Conservation (phyloP, 1,140 invertebrate genomes). For the Cyclina sinensis region DNA sequence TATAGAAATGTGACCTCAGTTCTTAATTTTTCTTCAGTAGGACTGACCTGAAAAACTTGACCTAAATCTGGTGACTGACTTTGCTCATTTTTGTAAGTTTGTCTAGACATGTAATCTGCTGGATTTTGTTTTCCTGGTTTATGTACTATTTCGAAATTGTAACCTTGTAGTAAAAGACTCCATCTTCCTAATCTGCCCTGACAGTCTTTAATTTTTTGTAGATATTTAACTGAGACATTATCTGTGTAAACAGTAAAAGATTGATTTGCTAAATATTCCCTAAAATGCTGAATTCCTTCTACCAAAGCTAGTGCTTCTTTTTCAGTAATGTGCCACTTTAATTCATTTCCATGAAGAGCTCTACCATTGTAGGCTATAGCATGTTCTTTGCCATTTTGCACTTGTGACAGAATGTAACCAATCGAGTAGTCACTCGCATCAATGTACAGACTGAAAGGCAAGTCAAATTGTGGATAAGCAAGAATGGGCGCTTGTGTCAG, state of each 20-base stretch:
- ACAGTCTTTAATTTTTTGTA: constrained; percentile 84
- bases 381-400: constrained; percentile 57
- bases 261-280: neutral
- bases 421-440: constrained; percentile 71
- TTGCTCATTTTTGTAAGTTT: neutral
- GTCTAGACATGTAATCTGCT: constrained; percentile 35
- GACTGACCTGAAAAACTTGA: too few species aligned
- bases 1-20: too few species aligned
- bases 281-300: constrained; percentile 16
- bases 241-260: constrained; percentile 34
- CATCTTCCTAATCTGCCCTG: constrained; percentile 81
- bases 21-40: too few species aligned
- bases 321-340: constrained; percentile 4
- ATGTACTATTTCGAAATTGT: constrained; percentile 58
- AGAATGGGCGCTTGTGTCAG: constrained; percentile 14
- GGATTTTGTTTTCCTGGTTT: constrained; percentile 28
- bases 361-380: neutral
- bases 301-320: constrained; percentile 7
- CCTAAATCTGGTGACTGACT: too few species aligned
- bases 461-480: constrained; percentile 14
- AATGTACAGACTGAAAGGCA: constrained; percentile 71
- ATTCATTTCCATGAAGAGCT: constrained; percentile 79
- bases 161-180: constrained; percentile 64
- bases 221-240: neutral
- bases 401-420: constrained; percentile 77